Conservation (phyloP, 2,113 vertebrate species). For the Elaphurus davidianus region DNA sequence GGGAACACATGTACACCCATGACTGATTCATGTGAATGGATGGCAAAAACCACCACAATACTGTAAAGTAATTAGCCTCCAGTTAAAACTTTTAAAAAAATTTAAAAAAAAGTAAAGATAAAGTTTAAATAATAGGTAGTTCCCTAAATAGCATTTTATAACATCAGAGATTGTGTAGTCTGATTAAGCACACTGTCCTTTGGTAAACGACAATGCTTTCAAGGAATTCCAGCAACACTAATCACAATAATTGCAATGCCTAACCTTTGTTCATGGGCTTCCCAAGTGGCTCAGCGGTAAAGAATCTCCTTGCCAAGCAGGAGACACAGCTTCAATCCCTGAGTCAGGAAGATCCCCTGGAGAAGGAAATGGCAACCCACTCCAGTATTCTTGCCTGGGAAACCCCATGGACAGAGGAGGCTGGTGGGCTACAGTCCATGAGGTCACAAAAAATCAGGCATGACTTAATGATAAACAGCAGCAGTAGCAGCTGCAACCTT, state of each 20-base stretch:
- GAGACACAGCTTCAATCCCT: not conserved
- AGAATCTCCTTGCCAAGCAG: not conserved
- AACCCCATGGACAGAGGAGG: not conserved
- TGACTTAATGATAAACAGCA: not conserved
- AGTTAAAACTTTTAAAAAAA: rapidly evolving
- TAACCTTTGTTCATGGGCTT: not conserved
- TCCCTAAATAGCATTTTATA: not conserved
- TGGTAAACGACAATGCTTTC: not conserved
- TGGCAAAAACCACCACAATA: not conserved
- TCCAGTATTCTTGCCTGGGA: not conserved
- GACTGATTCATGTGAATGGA: not conserved
- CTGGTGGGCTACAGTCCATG: not conserved
- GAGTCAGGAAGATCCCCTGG: not conserved
- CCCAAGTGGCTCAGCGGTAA: not conserved
- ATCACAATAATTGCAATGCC: not conserved
- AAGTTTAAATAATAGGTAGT: not conserved
- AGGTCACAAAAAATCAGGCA: not conserved
- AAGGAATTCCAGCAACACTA: not conserved
- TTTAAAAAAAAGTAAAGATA: not conserved
- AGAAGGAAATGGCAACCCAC: not conserved
- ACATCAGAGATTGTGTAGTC: not conserved
- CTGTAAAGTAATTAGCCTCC: not conserved
- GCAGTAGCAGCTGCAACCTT: not conserved
- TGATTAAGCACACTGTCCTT: not conserved
- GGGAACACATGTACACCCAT: not conserved